These are phyloP conservation scores for Antheraea assamensis DNA, from an alignment of 2,888 invertebrate genomes.

Conservation along the genomic window DNA sequence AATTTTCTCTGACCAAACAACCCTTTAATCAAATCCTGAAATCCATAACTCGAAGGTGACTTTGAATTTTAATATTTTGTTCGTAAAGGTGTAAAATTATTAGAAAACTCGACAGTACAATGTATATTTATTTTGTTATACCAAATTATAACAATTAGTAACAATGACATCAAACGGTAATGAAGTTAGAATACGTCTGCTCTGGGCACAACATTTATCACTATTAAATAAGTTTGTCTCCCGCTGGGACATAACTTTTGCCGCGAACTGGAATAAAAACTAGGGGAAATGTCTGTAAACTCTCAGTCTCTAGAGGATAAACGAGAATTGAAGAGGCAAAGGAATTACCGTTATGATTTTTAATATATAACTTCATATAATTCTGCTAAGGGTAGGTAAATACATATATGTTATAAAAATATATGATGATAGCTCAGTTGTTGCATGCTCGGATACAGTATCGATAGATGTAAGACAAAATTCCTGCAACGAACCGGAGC, in stretches of 20 bases:
- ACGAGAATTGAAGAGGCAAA: background rate
- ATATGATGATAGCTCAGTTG: no score
- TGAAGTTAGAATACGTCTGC: background rate
- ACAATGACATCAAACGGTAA: background rate
- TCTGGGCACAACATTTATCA: slow-evolving; percentile 17
- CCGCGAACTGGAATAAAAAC: background rate
- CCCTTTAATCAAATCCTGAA: no score
- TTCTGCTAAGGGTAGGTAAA: no score
- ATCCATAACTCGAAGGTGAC: background rate
- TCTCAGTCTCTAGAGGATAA: background rate
- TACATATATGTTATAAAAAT: no score
- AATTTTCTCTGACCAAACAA: no score
- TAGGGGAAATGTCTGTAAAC: background rate
- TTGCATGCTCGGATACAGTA: no score
- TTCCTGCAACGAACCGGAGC: no score
- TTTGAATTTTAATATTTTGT: background rate
- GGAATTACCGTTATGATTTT: background rate
- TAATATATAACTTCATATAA: background rate
- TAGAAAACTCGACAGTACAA: background rate
- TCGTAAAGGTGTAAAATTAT: background rate
- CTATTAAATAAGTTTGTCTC: slow-evolving; percentile 9
- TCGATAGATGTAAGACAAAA: no score
- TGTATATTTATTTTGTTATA: background rate
- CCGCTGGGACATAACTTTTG: background rate
- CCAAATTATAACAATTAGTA: background rate